A percentile compares a stretch with the other conserved stretches of the same genome.
These are phyloP conservation scores for Synodontis membranacea DNA, from an alignment of 2,113 vertebrate genomes.

Conservation along the genomic window DNA sequence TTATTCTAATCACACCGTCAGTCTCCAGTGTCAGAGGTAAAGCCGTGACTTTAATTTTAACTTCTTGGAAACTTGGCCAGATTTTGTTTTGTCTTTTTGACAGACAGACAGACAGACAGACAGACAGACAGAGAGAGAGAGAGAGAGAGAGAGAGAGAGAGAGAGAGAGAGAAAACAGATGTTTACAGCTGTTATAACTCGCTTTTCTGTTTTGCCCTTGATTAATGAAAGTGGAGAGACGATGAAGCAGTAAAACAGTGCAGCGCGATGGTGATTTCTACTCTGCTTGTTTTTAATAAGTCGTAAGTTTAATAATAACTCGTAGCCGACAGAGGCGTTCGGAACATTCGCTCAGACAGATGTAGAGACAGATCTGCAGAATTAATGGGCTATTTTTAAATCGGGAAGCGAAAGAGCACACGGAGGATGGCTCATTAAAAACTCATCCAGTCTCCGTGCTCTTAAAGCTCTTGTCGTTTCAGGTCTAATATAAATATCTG, in stretches of 20 bases:
- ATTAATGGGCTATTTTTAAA: conserved; percentile 9
- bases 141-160: neutral
- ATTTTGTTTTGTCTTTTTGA: neutral
- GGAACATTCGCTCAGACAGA: neutral
- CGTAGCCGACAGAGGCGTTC: too few species aligned
- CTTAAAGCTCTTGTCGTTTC: neutral
- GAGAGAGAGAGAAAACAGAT: neutral
- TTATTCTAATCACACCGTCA: neutral
- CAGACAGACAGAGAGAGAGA: neutral
- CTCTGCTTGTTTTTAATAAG: neutral
- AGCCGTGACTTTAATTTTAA: too few species aligned
- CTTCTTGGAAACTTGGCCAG: too few species aligned
- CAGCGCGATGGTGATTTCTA: neutral
- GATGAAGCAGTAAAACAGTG: neutral
- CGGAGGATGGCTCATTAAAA: neutral
- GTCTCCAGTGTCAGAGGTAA: neutral
- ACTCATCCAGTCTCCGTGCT: neutral
- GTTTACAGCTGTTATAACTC: neutral
- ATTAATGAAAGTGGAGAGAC: neutral
- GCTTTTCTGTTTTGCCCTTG: neutral
- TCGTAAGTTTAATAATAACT: too few species aligned
- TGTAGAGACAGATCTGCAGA: conserved; percentile 11
- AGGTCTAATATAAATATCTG: neutral
- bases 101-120: neutral
- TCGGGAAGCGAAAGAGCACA: neutral